Base-by-base conservation (phyloP, 2,113 vertebrate species). In the Polyodon spathula region DNA sequence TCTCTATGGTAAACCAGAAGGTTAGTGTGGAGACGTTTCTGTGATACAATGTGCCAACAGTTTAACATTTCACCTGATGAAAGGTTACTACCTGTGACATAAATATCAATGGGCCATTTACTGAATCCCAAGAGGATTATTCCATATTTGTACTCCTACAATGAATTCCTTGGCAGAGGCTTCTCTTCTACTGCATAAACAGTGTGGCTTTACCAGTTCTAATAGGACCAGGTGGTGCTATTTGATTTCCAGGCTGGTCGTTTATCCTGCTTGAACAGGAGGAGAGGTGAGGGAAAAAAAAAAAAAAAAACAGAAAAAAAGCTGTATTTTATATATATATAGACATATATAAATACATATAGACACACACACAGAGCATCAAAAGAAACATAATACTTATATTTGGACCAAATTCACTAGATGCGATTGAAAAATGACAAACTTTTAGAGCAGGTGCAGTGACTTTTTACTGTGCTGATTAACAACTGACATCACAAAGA, bases 81-180 rank as follows among this genome's bases (percentile, higher is more conserved):
- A 51, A 63, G 56, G 63, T 65, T 58, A 68, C 14, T 51, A 48
- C 42, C 37, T 60, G 60, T 60, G 63, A 72, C 61, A 59, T 63
- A 51, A 41, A 56, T 54, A 52, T 64, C 65, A 41, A 53, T 44
- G 40, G 60, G 60, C 64, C 59, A 65, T 60, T 68, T 65, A 44
- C 51, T 56, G 57, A 63, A 58, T 63, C 55, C 48, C 63, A 43
- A 62, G 53, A 69, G 67, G 59, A 70, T 71, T 63, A 66, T 65
- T 62, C 50, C 63, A 39, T 63, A 65, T 51, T 58, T 65, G 66
- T 68, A 66, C 53, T 63, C 63, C 57, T 63, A 60, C 53, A 63
- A 59, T 63, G 62, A 37, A 64, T 62, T 68, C 62, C 54, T 54
- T 54, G 61, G 41, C 41, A 60, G 41, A 37, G 60, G 11, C 46